These are phyloP conservation scores for Hyposmocoma kahamanoa DNA, from an alignment of 1,140 invertebrate species.

Conservation along the genomic window DNA sequence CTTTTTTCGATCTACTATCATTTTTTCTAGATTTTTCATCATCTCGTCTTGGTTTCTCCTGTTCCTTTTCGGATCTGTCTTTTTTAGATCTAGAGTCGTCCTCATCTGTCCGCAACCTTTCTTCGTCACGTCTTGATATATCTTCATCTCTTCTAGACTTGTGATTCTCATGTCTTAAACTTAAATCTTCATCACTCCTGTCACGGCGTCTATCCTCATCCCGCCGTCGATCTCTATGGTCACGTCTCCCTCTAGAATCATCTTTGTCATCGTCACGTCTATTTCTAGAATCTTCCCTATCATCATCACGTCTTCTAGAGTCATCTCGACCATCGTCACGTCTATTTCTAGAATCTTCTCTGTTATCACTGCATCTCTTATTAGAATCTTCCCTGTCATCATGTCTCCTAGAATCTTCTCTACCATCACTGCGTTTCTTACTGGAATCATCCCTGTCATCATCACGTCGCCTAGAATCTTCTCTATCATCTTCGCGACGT, in stretches of 20 bases:
- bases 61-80: constrained; percentile 1
- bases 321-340: constrained; percentile 3
- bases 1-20: neutral
- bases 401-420: neutral
- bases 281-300: constrained; percentile 8
- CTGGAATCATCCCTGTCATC: constrained; percentile 6
- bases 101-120: neutral
- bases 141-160: constrained; percentile 5
- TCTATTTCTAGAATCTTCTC: constrained; percentile 9
- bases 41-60: constrained; percentile 2
- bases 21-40: neutral
- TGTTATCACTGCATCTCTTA: constrained; percentile 8
- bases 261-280: constrained; percentile 7
- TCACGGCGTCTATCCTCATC: constrained; percentile 14
- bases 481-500: constrained; percentile 5
- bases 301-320: constrained; percentile 6
- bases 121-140: constrained; percentile 1
- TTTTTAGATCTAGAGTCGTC: constrained; percentile 8
- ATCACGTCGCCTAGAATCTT: constrained; percentile 2
- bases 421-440: neutral
- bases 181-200: constrained; percentile 10
- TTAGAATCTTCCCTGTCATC: constrained; percentile 1
- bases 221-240: constrained; percentile 18
- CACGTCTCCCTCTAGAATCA: constrained; percentile 4
- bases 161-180: constrained; percentile 9